Base-by-base conservation (phyloP, 2,113 vertebrate species). In the Holacanthus passer region DNA sequence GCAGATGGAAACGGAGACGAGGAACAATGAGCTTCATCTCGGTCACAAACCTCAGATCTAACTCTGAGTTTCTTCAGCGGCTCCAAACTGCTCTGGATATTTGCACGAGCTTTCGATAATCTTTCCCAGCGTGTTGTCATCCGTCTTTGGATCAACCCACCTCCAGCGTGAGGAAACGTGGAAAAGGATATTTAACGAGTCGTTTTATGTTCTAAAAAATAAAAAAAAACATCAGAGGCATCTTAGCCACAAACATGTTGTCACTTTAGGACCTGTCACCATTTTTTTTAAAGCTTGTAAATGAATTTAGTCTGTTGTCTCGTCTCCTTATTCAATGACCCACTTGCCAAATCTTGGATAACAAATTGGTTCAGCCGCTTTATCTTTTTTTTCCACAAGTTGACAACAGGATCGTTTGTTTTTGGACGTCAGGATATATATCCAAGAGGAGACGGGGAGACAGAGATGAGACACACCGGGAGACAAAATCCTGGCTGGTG, bases 261-360 rank as follows among this genome's bases (percentile, higher is more conserved):
- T 90, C 81, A 83, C 62, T 85, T 85, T 45, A 76, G 72, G 77
- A 77, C 71, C 27, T 88, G 83, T 86, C 86, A 84, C 50, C 63
- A 62, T n/a, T 24, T 75, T 66, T 63, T 84, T 66, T 50, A 71
- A 86, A 86, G 77, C 62, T 71, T 71, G 74, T 62, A 86, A 79
- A 89, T 87, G 60, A 78, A 86, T 89, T 76, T 75, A n/a, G 32
- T 75, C 67, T 84, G 75, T 80, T 84, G 68, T 87, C 68, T 85
- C 14, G 58, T 60, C 16, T 76, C 52, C 43, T 55, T 47, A 71
- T 45, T 81, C 81, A 87, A n/a, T 88, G 87, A 84, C 83, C 89
- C 58, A 59, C 58, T 68, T 77, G 77, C 66, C 79, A 72, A 70
- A 81, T 82, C 75, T 84, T 52, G 60, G 74, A 79, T 76, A 76